Conservation (phyloP, 2,113 vertebrate species). For the Nyctibius bracteatus region DNA sequence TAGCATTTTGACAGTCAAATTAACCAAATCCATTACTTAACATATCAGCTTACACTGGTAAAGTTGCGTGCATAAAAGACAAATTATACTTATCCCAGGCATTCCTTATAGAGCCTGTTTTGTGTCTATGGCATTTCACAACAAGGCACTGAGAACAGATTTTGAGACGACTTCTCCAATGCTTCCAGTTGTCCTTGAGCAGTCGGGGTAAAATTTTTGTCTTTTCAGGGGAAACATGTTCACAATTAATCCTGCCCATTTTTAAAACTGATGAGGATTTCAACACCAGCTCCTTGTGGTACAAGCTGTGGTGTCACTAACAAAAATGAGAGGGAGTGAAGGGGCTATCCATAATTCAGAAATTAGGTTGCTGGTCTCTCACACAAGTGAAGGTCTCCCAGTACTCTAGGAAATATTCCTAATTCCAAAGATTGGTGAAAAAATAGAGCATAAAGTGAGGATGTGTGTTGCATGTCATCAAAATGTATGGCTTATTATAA, state of each 20-base stretch:
- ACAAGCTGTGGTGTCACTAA: not conserved
- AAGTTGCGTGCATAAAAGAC: not conserved
- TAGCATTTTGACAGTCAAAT: constrained; percentile 32
- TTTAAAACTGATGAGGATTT: not conserved
- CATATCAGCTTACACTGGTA: not conserved
- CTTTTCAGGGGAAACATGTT: not conserved
- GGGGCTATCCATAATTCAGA: not conserved
- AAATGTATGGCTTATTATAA: not conserved
- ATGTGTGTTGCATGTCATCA: not conserved
- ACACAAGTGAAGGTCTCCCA: not conserved
- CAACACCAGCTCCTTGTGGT: not conserved
- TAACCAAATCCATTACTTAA: constrained; percentile 7
- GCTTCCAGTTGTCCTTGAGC: not conserved
- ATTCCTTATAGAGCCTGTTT: not conserved
- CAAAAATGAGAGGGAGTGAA: not conserved
- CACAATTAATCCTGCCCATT: not conserved
- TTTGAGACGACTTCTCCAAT: not conserved
- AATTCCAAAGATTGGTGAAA: not conserved
- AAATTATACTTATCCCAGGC: not conserved
- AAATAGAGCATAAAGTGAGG: not conserved
- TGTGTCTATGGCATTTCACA: not conserved
- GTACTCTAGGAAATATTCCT: not conserved
- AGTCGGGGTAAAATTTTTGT: not conserved
- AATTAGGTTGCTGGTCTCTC: not conserved
- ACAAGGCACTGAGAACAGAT: not conserved